Percentiles rank a stretch among this genome's conserved stretches.
Evolutionary conservation across 2,113 vertebrate species (phyloP).

Genomic region (Tachuris rubrigastra): DNA sequence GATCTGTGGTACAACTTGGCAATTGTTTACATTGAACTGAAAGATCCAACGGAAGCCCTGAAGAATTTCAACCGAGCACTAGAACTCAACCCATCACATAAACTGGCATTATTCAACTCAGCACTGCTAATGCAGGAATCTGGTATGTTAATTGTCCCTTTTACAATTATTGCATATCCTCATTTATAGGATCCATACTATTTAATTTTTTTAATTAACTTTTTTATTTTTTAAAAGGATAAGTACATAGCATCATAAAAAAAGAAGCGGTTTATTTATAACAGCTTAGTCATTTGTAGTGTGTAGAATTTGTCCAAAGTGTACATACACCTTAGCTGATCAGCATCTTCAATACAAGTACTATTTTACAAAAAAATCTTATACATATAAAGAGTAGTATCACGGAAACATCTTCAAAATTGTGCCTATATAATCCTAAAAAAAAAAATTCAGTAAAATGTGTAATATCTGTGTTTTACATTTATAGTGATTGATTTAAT

Average conservation of each 20-base stretch:
- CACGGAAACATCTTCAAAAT: background rate
- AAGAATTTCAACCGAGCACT: slow-evolving; percentile 93
- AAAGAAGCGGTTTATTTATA: background rate
- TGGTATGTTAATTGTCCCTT: slow-evolving; percentile 75
- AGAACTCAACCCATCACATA: slow-evolving; percentile 89
- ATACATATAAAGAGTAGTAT: background rate
- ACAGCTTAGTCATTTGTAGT: background rate
- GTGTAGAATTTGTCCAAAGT: background rate
- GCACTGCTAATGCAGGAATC: slow-evolving; percentile 98
- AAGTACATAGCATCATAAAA: background rate
- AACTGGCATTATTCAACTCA: slow-evolving; percentile 94
- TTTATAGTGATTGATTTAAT: background rate
- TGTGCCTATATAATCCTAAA: background rate
- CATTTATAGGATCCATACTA: background rate
- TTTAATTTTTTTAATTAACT: background rate
- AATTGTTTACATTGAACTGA: slow-evolving; percentile 97
- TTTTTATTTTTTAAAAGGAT: background rate
- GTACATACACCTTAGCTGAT: background rate
- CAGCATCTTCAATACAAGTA: background rate
- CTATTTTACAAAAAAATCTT: background rate
- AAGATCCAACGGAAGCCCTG: slow-evolving; percentile 91
- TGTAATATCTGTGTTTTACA: background rate
- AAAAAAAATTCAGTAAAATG: background rate
- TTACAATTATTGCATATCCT: background rate
- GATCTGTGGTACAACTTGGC: slow-evolving; percentile 99